Conservation (phyloP, 2,113 vertebrate genomes). For the Progne subis region DNA sequence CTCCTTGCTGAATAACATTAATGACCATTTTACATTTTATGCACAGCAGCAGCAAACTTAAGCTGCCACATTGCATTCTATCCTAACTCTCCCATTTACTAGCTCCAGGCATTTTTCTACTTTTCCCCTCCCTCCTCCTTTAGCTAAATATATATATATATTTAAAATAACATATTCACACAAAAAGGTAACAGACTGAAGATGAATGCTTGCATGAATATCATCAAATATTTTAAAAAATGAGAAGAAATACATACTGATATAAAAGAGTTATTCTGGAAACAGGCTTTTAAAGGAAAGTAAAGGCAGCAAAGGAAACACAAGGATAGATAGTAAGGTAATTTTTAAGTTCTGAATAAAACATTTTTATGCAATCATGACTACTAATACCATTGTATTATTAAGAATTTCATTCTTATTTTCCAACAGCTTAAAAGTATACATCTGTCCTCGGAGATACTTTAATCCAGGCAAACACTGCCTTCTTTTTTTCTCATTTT, state of each 20-base stretch:
- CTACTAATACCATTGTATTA: background rate
- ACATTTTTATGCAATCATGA: background rate
- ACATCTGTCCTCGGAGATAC: background rate
- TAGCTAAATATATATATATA: background rate
- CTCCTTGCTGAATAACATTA: slow-evolving; percentile 20
- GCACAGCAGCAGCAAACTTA: background rate
- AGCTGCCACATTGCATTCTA: slow-evolving; percentile 10
- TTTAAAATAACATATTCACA: background rate
- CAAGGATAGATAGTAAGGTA: background rate
- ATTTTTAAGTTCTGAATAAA: background rate
- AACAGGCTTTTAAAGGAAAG: background rate
- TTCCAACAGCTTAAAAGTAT: background rate
- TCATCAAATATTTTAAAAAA: background rate
- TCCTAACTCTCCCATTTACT: background rate
- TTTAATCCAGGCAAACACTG: background rate
- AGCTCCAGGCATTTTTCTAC: background rate
- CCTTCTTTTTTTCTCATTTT: background rate
- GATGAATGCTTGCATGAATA: background rate
- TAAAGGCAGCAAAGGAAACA: background rate
- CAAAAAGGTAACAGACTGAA: background rate
- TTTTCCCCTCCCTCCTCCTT: background rate
- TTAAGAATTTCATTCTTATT: background rate
- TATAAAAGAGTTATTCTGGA: background rate
- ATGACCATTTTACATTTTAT: slow-evolving; percentile 5
- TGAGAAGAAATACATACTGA: background rate